phyloP scores from a whole-genome alignment of 2,888 invertebrate species.

The Electrophaes corylata region DNA sequence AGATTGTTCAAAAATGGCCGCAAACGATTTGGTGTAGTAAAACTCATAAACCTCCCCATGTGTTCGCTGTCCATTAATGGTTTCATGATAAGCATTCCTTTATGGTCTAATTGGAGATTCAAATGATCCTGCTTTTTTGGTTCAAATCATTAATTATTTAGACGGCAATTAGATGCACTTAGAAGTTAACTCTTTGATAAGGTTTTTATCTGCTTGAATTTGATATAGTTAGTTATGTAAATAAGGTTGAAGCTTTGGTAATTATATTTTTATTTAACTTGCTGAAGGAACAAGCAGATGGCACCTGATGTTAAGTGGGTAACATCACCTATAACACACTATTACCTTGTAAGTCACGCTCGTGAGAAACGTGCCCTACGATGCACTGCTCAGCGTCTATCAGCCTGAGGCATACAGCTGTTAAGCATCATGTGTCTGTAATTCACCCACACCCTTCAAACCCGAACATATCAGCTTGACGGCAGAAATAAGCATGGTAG shows the following conservation, averaged over 20 bases:
- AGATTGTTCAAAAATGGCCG: conserved; percentile 76
- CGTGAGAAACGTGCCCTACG: too few species aligned
- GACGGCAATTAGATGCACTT: conserved; percentile 66
- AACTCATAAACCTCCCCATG: conserved; percentile 81
- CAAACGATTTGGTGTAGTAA: conserved; percentile 79
- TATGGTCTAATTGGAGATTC: conserved; percentile 76
- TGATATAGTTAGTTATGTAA: conserved; percentile 17
- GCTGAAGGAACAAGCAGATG: too few species aligned
- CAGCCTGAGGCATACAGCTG: too few species aligned
- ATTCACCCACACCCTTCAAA: too few species aligned
- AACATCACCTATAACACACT: too few species aligned
- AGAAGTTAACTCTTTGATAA: conserved; percentile 23
- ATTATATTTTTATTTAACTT: too few species aligned
- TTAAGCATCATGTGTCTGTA: too few species aligned
- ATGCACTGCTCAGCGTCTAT: too few species aligned
- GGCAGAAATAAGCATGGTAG: too few species aligned
- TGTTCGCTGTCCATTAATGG: conserved; percentile 74
- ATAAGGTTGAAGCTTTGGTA: neutral
- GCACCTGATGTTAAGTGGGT: too few species aligned
- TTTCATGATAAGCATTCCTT: conserved; percentile 74
- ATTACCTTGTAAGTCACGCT: too few species aligned
- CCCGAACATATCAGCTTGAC: too few species aligned
- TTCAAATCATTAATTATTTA: conserved; percentile 75
- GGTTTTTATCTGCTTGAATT: conserved; percentile 23
- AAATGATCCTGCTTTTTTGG: conserved; percentile 55